Evolutionary conservation across 2,888 invertebrate genomes (phyloP), one percentile per base, ranked within the genome.

Genomic region (Pseudococcus viburni): DNA sequence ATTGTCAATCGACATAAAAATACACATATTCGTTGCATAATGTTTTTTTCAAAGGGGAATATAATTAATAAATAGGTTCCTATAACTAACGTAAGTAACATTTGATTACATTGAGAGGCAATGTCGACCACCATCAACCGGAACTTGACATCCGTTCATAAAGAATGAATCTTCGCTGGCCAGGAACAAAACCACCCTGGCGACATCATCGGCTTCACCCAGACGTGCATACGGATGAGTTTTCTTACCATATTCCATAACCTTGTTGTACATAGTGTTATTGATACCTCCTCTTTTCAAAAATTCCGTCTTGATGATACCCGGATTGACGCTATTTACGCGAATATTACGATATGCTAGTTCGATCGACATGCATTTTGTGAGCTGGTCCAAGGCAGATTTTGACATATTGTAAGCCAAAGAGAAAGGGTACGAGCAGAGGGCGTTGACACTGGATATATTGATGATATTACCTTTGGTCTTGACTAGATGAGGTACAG

Each of bases 51-150:
- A n/a, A n/a, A n/a, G n/a, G n/a, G n/a, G n/a, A n/a, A n/a, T n/a
- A n/a, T n/a, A n/a, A n/a, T n/a, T n/a, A n/a, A 33, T 33, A 33
- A 33, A 33, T 33, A 33, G 26, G 3, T 33, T 33, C 3, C 26
- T 33, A 3, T 33, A 33, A 2, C 3, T 33, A 33, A 33, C 26
- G 26, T 33, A 33, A 1, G 26, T 33, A 33, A 3, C 26, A 11
- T 59, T 17, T n/a, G 59, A 97, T 91, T 98, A 94, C 15, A 98
- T 98, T 91, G 98, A 98, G 95, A 98, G 96, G 7, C 96, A 96
- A 92, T 98, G 97, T 84, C 98, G 94, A 0, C 99, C 99, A 26
- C 99, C 99, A 92, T 99, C 99, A 0, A 99, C 96, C 0, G 98
- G 96, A 39, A 99, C 90, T 89, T 95, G 95, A 6, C 94, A 96